Evolutionary conservation across 2,113 vertebrate species (phyloP).

Genomic region (Notothenia rossii): DNA sequence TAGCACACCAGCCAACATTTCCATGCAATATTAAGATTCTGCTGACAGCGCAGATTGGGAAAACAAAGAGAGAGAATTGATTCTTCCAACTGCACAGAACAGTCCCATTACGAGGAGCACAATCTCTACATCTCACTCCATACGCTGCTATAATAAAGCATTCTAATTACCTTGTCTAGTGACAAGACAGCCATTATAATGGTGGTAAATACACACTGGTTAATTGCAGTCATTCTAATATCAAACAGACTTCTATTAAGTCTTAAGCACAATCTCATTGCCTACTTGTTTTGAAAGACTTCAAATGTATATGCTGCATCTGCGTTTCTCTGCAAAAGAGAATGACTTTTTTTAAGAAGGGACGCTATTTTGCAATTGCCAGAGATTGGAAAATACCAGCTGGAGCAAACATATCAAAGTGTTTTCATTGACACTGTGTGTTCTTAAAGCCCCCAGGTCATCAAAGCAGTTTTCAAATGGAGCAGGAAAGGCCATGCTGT

Average conservation of each 20-base stretch:
- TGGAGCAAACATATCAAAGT: conserved; percentile 70
- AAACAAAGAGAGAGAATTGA: conserved; percentile 67
- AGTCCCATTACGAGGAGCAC: conserved; percentile 47
- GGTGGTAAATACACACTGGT: conserved; percentile 47
- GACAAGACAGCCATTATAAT: conserved; percentile 40
- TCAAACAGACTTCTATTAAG: conserved; percentile 44
- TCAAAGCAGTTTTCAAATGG: conserved; percentile 79
- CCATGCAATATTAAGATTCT: conserved; percentile 62
- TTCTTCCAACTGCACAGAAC: conserved; percentile 52
- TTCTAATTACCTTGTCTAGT: conserved; percentile 55
- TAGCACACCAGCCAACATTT: conserved; percentile 42
- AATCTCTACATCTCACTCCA: conserved; percentile 65
- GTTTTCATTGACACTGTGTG: conserved; percentile 69
- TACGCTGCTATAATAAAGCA: conserved; percentile 47
- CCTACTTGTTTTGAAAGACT: conserved; percentile 13
- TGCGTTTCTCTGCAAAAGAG: conserved; percentile 30
- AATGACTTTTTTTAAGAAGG: neutral
- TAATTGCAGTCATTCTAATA: conserved; percentile 63
- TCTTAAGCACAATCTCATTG: conserved; percentile 41
- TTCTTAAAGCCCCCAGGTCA: conserved; percentile 70
- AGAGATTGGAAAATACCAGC: conserved; percentile 51
- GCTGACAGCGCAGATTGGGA: conserved; percentile 59
- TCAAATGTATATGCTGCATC: conserved; percentile 34
- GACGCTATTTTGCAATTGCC: conserved; percentile 26
- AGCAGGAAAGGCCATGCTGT: conserved; percentile 80